phyloP scores from a whole-genome alignment of 2,113 vertebrate genomes.

The Leuciscus idus region DNA sequence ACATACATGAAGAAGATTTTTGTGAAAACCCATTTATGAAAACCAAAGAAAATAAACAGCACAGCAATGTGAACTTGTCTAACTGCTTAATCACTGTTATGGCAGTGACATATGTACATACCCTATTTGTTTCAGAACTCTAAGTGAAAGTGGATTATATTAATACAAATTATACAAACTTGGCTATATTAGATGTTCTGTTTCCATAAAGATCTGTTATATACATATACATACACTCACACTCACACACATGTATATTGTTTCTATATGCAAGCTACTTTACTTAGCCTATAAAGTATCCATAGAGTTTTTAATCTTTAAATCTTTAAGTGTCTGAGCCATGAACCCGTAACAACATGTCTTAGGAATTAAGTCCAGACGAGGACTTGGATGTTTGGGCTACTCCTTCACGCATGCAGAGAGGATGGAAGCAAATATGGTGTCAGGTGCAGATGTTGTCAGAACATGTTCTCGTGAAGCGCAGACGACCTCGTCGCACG shows the following conservation, averaged over 20 bases:
- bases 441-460: constrained; percentile 27
- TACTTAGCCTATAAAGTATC: neutral
- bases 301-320: neutral
- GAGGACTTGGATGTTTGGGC: constrained; percentile 34
- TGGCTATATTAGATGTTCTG: too few relatives aligned
- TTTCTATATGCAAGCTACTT: neutral
- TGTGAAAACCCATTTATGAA: neutral
- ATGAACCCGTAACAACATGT: neutral
- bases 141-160: neutral
- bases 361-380: constrained; percentile 36
- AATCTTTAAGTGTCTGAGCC: neutral
- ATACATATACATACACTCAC: too few relatives aligned
- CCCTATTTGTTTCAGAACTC: neutral
- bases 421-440: constrained; percentile 22
- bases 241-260: neutral
- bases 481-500: constrained; percentile 20
- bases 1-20: neutral
- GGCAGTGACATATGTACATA: neutral
- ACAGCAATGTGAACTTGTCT: neutral
- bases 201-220: too few relatives aligned
- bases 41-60: neutral
- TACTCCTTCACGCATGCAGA: constrained; percentile 19
- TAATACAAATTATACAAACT: neutral
- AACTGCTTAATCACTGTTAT: neutral
- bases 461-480: constrained; percentile 16